Conservation (phyloP, 2,113 vertebrate genomes). For the Megalops atlanticus region DNA sequence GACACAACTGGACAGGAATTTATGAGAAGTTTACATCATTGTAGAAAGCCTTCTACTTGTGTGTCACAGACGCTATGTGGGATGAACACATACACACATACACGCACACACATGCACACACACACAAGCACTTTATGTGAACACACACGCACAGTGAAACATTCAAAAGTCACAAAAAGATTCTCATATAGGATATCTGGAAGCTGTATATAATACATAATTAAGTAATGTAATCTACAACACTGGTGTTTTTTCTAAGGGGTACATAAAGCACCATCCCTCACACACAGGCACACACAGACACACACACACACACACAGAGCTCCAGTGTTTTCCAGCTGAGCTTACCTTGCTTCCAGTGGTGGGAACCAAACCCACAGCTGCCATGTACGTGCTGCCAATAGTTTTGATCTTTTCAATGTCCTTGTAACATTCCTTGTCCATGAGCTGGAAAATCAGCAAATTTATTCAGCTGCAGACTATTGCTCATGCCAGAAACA, state of each 20-base stretch:
- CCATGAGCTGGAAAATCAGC: constrained; percentile 82
- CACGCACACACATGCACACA: background rate
- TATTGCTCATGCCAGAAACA: background rate
- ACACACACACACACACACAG: constrained; percentile 7
- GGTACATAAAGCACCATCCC: too few species aligned
- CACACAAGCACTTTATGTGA: background rate
- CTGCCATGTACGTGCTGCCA: constrained; percentile 98
- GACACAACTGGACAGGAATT: background rate
- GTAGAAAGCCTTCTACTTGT: too few species aligned
- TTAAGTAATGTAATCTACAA: too few species aligned
- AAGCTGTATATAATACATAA: too few species aligned
- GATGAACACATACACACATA: background rate
- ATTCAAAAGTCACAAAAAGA: background rate
- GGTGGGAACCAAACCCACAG: constrained; percentile 93
- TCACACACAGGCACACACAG: background rate
- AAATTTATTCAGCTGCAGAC: background rate
- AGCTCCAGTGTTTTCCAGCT: constrained; percentile 53
- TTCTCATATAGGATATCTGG: constrained; percentile 15
- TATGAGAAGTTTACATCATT: background rate
- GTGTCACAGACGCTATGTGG: too few species aligned
- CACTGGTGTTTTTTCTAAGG: too few species aligned
- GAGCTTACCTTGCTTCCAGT: constrained; percentile 86
- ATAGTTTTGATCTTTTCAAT: constrained; percentile 99
- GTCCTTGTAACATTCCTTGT: constrained; percentile 94
- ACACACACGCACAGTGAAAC: background rate